Conservation (phyloP, 2,797 vertebrate genomes). For the Rhynchotus rufescens region DNA sequence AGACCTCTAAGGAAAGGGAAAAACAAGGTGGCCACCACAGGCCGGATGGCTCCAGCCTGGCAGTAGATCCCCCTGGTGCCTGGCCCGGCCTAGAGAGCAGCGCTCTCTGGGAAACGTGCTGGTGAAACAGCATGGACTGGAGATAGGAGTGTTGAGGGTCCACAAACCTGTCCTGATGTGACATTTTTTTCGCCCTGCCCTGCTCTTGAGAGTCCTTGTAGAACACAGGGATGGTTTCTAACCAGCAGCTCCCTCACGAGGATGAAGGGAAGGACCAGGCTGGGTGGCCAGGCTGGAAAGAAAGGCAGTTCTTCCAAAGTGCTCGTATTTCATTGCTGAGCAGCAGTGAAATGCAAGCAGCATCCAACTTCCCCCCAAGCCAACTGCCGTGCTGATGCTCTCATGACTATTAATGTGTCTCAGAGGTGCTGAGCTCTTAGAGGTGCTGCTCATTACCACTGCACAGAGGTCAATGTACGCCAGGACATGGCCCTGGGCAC, state of each 20-base stretch:
- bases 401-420: not conserved
- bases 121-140: not conserved
- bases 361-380: accelerated
- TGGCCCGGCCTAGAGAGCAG: not conserved
- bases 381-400: not conserved
- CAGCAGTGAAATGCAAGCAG: not conserved
- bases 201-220: not conserved
- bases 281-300: too few species aligned
- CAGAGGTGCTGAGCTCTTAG: not conserved
- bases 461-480: accelerated
- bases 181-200: not conserved
- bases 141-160: too few species aligned
- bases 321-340: too few species aligned
- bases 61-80: not conserved
- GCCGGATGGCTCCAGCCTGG: not conserved
- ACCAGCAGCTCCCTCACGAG: not conserved
- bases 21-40: not conserved
- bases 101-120: not conserved
- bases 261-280: not conserved
- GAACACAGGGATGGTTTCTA: not conserved
- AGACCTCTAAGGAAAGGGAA: not conserved
- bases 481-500: not conserved
- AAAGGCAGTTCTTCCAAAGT: too few species aligned
- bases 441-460: accelerated
- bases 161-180: not conserved